These are phyloP conservation scores for Pyrgilauda ruficollis DNA, from an alignment of 2,113 vertebrate genomes.

Conservation along the genomic window DNA sequence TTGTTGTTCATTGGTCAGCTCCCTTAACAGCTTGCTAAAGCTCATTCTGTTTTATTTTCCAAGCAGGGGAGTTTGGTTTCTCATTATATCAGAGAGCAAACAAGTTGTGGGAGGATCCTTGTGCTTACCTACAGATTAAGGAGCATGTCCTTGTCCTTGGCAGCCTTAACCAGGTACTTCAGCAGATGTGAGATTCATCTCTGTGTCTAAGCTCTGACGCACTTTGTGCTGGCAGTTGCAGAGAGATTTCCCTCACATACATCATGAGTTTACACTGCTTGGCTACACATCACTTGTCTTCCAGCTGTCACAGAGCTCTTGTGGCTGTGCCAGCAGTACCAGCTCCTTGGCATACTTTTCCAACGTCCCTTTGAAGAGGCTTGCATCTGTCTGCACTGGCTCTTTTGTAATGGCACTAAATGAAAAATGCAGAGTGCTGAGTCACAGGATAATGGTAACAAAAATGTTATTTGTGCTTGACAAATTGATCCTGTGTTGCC, in stretches of 20 bases:
- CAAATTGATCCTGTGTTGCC: neutral
- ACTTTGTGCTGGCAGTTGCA: neutral
- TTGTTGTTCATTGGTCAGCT: neutral
- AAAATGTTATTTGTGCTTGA: neutral
- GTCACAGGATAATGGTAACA: neutral
- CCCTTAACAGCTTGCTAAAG: neutral
- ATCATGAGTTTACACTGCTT: neutral
- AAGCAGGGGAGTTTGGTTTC: neutral
- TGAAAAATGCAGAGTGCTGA: neutral
- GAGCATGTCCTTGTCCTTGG: accelerated
- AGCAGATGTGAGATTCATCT: neutral
- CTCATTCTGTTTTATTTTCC: neutral
- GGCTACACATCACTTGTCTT: neutral
- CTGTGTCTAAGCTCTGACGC: neutral
- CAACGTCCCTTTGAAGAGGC: neutral
- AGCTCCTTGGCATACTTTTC: neutral
- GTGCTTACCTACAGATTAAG: neutral
- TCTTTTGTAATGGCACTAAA: neutral
- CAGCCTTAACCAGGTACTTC: neutral
- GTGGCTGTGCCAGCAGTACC: neutral
- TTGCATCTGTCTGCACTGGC: neutral
- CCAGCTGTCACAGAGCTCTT: conserved; percentile 2
- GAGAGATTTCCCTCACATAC: neutral
- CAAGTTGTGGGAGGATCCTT: neutral
- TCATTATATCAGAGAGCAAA: neutral